Evolutionary conservation across 2,113 vertebrate species (phyloP).

Genomic region (Sprattus sprattus): DNA sequence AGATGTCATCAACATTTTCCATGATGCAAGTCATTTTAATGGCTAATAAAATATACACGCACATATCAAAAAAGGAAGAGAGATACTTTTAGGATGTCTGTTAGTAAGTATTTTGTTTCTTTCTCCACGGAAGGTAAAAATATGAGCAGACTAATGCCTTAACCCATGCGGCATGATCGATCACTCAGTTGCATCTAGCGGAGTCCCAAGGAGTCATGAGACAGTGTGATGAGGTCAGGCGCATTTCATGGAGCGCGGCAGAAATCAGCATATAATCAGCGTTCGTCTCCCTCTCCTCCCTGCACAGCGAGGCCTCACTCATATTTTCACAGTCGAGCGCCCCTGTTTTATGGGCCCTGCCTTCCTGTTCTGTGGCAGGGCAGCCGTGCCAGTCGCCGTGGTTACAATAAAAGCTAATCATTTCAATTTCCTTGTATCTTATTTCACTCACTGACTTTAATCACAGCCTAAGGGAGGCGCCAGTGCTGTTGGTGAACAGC

Average conservation of each 20-base stretch:
- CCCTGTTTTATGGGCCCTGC: conserved; percentile 56
- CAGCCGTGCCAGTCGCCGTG: conserved; percentile 57
- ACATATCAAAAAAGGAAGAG: not conserved
- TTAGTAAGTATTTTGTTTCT: not conserved
- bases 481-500: conserved; percentile 46
- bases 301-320: conserved; percentile 29
- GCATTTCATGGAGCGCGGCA: conserved; percentile 53
- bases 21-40: not conserved
- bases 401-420: conserved; percentile 70
- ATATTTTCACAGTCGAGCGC: conserved; percentile 59
- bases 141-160: not conserved
- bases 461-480: conserved; percentile 67
- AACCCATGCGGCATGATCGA: not conserved
- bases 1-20: not conserved
- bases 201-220: conserved; percentile 16
- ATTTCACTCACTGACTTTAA: conserved; percentile 73
- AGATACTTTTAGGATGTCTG: not conserved
- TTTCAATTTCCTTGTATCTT: conserved; percentile 74
- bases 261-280: conserved; percentile 58
- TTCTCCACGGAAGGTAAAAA: not conserved
- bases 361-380: conserved; percentile 45
- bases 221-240: conserved; percentile 27
- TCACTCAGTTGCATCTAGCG: not conserved
- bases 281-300: conserved; percentile 50
- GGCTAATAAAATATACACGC: not conserved